A percentile compares a stretch with the other conserved stretches of the same genome.
phyloP scores from a whole-genome alignment of 1,140 invertebrate genomes.

The Polyergus mexicanus region DNA sequence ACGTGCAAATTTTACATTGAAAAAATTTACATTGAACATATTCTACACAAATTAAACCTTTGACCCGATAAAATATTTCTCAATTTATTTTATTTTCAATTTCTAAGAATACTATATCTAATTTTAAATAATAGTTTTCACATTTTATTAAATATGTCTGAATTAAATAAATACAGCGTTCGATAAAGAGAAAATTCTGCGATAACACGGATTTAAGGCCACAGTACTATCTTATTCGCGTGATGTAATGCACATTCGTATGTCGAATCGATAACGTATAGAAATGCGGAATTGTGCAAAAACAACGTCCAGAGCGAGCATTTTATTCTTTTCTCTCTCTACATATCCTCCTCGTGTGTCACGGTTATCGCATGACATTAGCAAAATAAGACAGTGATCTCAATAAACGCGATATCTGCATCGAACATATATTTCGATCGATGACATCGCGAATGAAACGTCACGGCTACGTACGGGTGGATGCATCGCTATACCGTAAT shows the following conservation, averaged over 20 bases:
- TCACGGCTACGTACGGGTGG: slow-evolving; percentile 6
- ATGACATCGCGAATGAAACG: slow-evolving; percentile 55
- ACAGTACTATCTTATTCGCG: not conserved
- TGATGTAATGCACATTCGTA: not conserved
- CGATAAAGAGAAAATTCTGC: not conserved
- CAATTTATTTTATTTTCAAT: not conserved
- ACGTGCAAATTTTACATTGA: not conserved
- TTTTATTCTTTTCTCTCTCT: slow-evolving; percentile 18
- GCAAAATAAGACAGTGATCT: slow-evolving; percentile 14
- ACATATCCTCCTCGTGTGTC: slow-evolving; percentile 5
- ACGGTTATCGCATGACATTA: slow-evolving; percentile 46
- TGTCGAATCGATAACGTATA: slow-evolving; percentile 17
- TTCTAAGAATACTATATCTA: not conserved
- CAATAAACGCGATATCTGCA: slow-evolving; percentile 42
- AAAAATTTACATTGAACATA: not conserved
- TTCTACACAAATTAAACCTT: not conserved
- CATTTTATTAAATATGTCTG: not conserved
- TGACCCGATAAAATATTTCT: not conserved
- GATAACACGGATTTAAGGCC: not conserved
- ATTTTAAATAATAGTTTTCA: not conserved
- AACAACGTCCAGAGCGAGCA: not conserved
- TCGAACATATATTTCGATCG: slow-evolving; percentile 67
- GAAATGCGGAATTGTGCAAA: slow-evolving; percentile 24
- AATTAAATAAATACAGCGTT: not conserved
- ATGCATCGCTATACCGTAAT: not conserved